Conservation (phyloP, 2,888 invertebrate species). For the Agrochola lychnidis region DNA sequence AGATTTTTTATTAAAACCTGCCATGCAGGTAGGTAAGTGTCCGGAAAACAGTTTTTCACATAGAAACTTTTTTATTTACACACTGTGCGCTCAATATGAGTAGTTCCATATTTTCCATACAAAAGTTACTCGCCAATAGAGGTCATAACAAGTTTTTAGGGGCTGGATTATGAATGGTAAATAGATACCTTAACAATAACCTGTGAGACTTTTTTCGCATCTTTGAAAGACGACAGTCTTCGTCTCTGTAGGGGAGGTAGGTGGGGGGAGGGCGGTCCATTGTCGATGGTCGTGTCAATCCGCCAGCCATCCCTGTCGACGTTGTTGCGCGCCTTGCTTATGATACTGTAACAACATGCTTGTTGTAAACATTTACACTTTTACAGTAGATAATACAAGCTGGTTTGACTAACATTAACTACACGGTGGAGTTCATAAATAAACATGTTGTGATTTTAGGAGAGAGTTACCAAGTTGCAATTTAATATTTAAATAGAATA, state of each 20-base stretch:
- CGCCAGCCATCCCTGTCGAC: slow-evolving; percentile 77
- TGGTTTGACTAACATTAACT: not conserved
- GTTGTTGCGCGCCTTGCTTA: slow-evolving; percentile 81
- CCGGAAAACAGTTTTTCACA: not conserved
- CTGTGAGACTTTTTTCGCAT: slow-evolving; percentile 85
- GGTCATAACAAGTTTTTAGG: not conserved
- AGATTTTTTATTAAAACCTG: not conserved
- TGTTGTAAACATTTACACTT: not conserved
- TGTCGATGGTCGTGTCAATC: slow-evolving; percentile 76
- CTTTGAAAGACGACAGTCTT: slow-evolving; percentile 89
- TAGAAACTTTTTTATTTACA: not conserved
- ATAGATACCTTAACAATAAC: slow-evolving; percentile 79
- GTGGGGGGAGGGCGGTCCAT: slow-evolving; percentile 85
- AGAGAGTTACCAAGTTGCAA: not conserved
- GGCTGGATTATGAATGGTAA: not conserved
- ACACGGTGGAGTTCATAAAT: not conserved
- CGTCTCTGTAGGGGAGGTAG: slow-evolving; percentile 86
- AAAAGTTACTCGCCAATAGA: not conserved
- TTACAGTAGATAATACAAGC: not conserved
- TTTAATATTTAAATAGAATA: slow-evolving; percentile 67
- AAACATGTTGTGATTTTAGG: not conserved
- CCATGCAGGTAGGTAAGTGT: not conserved
- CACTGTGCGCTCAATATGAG: not conserved
- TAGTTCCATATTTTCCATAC: not conserved
- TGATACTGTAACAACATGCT: slow-evolving; percentile 79